Percentiles rank a stretch among this genome's conserved stretches.
These are phyloP conservation scores for Tetraneura akinire DNA, from an alignment of 1,140 invertebrate species.

Conservation along the genomic window DNA sequence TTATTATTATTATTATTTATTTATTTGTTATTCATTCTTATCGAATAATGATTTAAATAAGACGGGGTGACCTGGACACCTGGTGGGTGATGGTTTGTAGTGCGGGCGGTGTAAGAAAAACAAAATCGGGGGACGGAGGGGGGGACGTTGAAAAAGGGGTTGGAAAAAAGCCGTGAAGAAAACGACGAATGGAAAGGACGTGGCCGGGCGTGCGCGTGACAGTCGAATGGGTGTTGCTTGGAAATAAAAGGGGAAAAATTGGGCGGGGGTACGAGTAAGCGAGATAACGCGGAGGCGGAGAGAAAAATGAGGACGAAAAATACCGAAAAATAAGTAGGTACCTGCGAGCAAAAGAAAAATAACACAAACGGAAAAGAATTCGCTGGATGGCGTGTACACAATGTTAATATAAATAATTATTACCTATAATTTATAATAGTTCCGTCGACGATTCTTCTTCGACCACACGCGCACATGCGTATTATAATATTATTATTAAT, in stretches of 20 bases:
- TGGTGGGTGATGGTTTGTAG: too few relatives aligned
- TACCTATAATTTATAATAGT: too few relatives aligned
- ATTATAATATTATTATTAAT: too few relatives aligned
- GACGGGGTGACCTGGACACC: too few relatives aligned
- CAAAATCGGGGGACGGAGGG: too few relatives aligned
- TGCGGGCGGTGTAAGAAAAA: too few relatives aligned
- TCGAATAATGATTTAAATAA: too few relatives aligned
- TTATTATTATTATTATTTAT: too few relatives aligned
- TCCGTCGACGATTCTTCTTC: too few relatives aligned
- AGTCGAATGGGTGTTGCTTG: slow-evolving; percentile 37
- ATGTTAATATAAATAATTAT: too few relatives aligned
- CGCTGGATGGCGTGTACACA: neutral
- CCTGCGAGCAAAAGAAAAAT: neutral
- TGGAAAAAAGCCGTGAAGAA: neutral
- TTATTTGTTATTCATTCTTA: too few relatives aligned
- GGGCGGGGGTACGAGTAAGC: slow-evolving; percentile 9
- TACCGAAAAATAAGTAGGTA: neutral
- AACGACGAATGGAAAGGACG: slow-evolving; percentile 26
- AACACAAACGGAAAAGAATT: slow-evolving; percentile 38
- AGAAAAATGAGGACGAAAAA: neutral
- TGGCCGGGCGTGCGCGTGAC: slow-evolving; percentile 39
- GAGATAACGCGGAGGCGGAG: neutral
- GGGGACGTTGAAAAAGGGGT: neutral
- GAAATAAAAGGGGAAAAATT: slow-evolving; percentile 6
- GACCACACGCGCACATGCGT: too few relatives aligned